Base-by-base conservation (phyloP, 2,113 vertebrate species). In the Osmerus mordax region DNA sequence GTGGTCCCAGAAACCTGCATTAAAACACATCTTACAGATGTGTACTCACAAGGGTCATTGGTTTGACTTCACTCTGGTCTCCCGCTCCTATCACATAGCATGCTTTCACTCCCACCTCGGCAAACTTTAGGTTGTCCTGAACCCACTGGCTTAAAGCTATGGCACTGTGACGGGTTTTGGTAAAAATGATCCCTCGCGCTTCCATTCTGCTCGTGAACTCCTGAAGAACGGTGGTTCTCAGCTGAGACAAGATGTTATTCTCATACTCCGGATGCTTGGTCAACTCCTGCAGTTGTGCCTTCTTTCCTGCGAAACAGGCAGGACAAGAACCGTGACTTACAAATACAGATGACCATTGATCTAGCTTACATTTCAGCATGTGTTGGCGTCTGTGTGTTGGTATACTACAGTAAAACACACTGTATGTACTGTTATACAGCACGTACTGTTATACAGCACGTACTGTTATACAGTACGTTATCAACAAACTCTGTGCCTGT, bases 171-270 rank as follows among this genome's bases (percentile, higher is more conserved):
- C 96, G 94, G 2, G 96, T 99, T 90, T 94, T 95, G 64, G 96
- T 98, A 86, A 99, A 99, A 87, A 99, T 93, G 68, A 98, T 98
- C 73, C 97, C 96, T 75, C 95, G 89, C 7, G 95, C 88, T 23
- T 85, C 63, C 1, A 76, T 29, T 23, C 88, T 91, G 82, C 63
- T 93, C 0, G 91, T 95, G 83, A 96, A 99, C 78, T 97, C 93
- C 4, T 92, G 86, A 85, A 99, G 89, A 75, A 98, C 91, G 19
- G 81, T 88, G 14, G 19, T 76, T 81, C 92, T 92, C 58, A 99
- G 89, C 52, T 91, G 78, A 4, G 74, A 82, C 73, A 99, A 86
- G 65, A 90, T 95, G 73, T 94, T 93, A 72, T 99, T 98, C 89
- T 99, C 97, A 86, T 94, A 89, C 54, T 93, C 71, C 6, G 92